A percentile compares a stretch with the other conserved stretches of the same genome.
Conservation (phyloP, 2,113 vertebrate genomes). For the Grammomys surdaster region DNA sequence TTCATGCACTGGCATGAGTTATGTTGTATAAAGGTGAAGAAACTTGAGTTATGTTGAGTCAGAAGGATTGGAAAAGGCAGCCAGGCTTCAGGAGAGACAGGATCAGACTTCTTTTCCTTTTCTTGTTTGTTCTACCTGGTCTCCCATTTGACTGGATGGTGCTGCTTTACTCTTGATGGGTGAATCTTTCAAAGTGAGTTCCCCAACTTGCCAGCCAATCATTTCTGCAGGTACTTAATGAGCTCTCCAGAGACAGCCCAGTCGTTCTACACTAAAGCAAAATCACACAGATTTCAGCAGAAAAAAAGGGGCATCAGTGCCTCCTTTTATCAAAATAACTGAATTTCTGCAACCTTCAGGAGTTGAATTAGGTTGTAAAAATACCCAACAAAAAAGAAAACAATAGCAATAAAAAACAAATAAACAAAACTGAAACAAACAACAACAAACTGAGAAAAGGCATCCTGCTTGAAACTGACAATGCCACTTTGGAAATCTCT, state of each 20-base stretch:
- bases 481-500: slow-evolving; percentile 39
- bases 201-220: neutral
- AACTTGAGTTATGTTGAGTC: neutral
- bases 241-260: neutral
- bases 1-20: neutral
- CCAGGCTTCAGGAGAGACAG: neutral
- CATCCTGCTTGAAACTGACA: neutral
- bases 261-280: neutral
- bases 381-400: neutral
- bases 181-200: neutral
- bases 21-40: neutral
- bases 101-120: neutral
- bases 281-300: neutral
- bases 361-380: neutral
- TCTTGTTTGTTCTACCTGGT: neutral
- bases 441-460: neutral
- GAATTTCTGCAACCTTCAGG: slow-evolving; percentile 20
- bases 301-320: neutral
- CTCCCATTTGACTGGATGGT: neutral
- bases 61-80: neutral
- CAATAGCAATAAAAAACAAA: too few relatives aligned
- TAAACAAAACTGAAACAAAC: too few relatives aligned
- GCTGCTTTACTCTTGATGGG: neutral
- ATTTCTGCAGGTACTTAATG: neutral
- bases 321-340: neutral